phyloP scores from a whole-genome alignment of 2,888 invertebrate species.

The Cephus runcator region DNA sequence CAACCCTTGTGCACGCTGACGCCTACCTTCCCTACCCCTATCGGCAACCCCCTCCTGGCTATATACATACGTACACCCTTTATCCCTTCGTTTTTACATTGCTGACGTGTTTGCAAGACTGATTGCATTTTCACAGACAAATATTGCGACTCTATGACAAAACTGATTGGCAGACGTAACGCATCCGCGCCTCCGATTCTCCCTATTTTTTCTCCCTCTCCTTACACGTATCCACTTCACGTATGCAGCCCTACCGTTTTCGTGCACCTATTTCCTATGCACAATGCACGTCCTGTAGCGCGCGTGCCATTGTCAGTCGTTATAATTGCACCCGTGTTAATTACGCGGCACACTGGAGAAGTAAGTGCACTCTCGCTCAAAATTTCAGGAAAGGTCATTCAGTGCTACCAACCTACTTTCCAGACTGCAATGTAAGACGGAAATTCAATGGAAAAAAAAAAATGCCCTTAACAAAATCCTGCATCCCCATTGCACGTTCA shows the following conservation, averaged over 20 bases:
- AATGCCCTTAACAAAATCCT: background rate
- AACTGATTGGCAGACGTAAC: slow-evolving; percentile 29
- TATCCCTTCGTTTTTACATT: slow-evolving; percentile 17
- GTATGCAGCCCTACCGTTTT: background rate
- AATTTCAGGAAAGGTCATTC: slow-evolving; percentile 8
- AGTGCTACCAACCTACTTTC: slow-evolving; percentile 10
- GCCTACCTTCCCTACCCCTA: background rate
- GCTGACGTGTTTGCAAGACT: slow-evolving; percentile 40
- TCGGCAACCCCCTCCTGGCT: background rate
- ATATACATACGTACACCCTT: background rate
- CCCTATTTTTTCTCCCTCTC: background rate
- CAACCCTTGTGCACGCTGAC: too few species aligned
- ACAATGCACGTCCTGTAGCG: background rate
- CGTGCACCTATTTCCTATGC: background rate
- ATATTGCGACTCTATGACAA: slow-evolving; percentile 41
- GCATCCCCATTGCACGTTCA: background rate
- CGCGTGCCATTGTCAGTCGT: slow-evolving; percentile 3
- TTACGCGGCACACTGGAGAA: slow-evolving; percentile 4
- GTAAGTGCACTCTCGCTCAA: background rate
- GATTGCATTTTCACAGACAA: slow-evolving; percentile 51
- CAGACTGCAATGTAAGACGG: background rate
- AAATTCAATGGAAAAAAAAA: background rate
- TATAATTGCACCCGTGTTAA: slow-evolving; percentile 33
- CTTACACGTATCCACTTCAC: background rate
- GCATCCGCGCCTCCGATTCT: background rate